Evolutionary conservation across 2,888 invertebrate genomes (phyloP).

Genomic region (Andrena bicolor): DNA sequence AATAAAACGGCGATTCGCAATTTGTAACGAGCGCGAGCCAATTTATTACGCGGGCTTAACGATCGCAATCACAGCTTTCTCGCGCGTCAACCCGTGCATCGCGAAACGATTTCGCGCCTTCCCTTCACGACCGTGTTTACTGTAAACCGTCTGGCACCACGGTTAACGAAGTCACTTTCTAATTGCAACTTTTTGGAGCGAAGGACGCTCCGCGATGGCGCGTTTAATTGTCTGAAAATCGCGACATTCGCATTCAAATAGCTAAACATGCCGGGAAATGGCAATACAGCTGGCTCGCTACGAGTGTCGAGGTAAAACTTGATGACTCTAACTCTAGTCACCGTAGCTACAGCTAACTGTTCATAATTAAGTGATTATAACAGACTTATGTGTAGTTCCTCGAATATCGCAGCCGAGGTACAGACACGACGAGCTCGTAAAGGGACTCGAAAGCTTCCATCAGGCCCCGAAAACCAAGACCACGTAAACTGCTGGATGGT

Average conservation of each 20-base stretch:
- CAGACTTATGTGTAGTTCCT: neutral
- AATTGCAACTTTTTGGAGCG: slow-evolving; percentile 38
- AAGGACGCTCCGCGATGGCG: slow-evolving; percentile 19
- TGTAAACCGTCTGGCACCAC: neutral
- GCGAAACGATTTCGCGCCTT: slow-evolving; percentile 22
- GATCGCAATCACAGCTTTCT: slow-evolving; percentile 11
- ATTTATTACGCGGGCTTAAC: slow-evolving; percentile 17
- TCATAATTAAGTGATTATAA: neutral
- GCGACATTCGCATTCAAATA: neutral
- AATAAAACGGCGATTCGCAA: slow-evolving; percentile 29
- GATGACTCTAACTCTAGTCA: neutral
- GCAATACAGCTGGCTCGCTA: neutral
- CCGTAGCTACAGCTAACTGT: neutral
- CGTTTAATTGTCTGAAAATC: neutral
- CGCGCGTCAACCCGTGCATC: slow-evolving; percentile 26
- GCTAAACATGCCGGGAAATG: neutral
- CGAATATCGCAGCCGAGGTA: neutral
- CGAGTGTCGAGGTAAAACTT: neutral
- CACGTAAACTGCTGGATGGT: neutral
- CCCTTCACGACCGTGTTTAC: neutral
- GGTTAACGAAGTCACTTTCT: slow-evolving; percentile 31
- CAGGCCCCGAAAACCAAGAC: slow-evolving; percentile 2
- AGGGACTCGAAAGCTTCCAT: neutral
- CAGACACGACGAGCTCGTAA: neutral
- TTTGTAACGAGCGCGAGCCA: slow-evolving; percentile 9